Conservation (phyloP, 2,113 vertebrate species). For the Alethe castanea region DNA sequence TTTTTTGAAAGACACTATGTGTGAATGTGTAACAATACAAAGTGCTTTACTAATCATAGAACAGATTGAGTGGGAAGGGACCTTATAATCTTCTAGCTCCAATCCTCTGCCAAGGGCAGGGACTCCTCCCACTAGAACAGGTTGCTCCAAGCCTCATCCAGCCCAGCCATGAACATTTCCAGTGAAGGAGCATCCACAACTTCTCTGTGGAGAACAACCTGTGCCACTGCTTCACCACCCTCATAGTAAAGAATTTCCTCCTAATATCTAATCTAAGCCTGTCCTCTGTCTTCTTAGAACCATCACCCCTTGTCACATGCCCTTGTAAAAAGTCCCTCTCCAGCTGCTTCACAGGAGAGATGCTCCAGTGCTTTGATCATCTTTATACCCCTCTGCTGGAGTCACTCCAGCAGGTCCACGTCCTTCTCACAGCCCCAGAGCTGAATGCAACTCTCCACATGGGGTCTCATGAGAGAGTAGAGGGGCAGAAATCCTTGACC, state of each 20-base stretch:
- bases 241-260: neutral
- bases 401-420: neutral
- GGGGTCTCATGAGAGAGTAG: rapidly evolving
- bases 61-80: neutral
- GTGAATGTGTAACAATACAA: neutral
- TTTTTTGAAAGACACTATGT: neutral
- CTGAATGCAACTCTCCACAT: neutral
- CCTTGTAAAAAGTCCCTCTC: neutral
- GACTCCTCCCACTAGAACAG: neutral
- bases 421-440: neutral
- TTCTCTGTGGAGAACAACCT: neutral
- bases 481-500: neutral
- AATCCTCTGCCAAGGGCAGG: neutral
- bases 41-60: neutral
- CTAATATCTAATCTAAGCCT: neutral
- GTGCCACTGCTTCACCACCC: rapidly evolving
- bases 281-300: neutral
- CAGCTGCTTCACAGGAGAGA: neutral
- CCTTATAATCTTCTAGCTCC: neutral
- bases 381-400: neutral
- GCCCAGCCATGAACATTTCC: neutral
- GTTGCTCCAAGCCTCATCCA: neutral
- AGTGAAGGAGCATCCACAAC: neutral
- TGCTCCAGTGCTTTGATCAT: rapidly evolving
- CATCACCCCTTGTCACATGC: neutral